Conservation (phyloP, 92 coral and sea anemone species). For the Meandrina meandrites region DNA sequence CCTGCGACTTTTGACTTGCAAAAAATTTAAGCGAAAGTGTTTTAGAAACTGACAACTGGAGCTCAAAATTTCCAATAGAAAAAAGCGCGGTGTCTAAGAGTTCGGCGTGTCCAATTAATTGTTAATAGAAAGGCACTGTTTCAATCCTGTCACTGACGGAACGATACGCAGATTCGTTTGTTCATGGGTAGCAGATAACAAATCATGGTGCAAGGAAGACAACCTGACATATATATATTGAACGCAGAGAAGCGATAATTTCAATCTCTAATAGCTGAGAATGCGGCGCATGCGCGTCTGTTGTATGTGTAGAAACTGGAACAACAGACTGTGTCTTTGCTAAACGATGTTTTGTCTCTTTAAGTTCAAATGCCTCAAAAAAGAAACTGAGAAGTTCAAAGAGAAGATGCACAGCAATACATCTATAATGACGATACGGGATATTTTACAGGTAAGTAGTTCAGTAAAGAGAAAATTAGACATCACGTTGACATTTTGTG, state of each 20-base stretch:
- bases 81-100: not conserved
- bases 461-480: not conserved
- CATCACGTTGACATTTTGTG: not conserved
- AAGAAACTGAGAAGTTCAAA: slow-evolving; percentile 42
- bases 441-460: slow-evolving; percentile 46
- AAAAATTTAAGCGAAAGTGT: not conserved
- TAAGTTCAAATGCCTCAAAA: slow-evolving; percentile 64
- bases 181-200: not conserved
- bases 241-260: no score
- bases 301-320: no score
- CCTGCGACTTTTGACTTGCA: no score
- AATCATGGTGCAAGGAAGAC: no score
- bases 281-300: no score
- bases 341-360: not conserved
- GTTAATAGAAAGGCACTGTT: not conserved
- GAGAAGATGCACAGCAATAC: slow-evolving; percentile 26
- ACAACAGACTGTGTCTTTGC: no score
- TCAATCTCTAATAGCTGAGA: no score
- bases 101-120: not conserved
- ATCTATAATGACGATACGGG: slow-evolving; percentile 27
- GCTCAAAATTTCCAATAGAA: not conserved
- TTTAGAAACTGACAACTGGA: not conserved
- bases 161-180: not conserved
- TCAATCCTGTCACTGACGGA: not conserved
- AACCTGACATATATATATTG: no score